Base-by-base conservation (phyloP, 2,888 invertebrate genomes). In the Athalia circularis region DNA sequence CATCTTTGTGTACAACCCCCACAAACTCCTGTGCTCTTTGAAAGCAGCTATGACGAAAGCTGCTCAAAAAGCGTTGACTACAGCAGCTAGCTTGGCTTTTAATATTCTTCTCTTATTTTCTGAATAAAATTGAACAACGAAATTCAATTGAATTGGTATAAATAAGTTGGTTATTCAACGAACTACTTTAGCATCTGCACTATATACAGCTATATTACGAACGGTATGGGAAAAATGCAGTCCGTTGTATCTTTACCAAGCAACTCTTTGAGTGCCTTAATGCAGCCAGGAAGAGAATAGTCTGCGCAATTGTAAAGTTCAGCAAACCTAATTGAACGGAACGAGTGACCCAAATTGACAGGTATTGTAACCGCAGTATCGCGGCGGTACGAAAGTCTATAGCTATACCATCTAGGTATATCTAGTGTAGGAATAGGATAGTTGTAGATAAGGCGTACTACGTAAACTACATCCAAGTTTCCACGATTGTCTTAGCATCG, bases 291-390 rank as follows among this genome's bases (percentile, higher is more conserved):
- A 62, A 59, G 72, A 59, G 72, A 59, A 72, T 65, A 7, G 13
- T 29, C 54, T 80, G 74, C 62, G 81, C 80, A 82, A 82, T 82
- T 79, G 83, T 80, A 81, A 83, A 82, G 80, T 83, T 83, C 79
- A 79, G 82, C 79, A 75, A 81, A 81, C 80, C 81, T 84, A 84
- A 84, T 84, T 83, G 83, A 83, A 84, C 82, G 78, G 80, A 83
- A 84, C 81, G 82, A 82, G 80, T 80, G 84, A 81, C 84, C 82
- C 81, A 81, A 83, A 83, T 84, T 83, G 83, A 83, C 84, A 82
- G 80, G 79, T 82, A 72, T 72, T 72, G 72, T 72, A 83, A 80
- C 80, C 74, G 75, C 72, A 77, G 72, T 59, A 52, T 72, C n/a
- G 52, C 11, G 29, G 29, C 52, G 29, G 29, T 29, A 29, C 29